Base-by-base conservation (phyloP, 2,888 invertebrate genomes). In the Melanargia galathea region DNA sequence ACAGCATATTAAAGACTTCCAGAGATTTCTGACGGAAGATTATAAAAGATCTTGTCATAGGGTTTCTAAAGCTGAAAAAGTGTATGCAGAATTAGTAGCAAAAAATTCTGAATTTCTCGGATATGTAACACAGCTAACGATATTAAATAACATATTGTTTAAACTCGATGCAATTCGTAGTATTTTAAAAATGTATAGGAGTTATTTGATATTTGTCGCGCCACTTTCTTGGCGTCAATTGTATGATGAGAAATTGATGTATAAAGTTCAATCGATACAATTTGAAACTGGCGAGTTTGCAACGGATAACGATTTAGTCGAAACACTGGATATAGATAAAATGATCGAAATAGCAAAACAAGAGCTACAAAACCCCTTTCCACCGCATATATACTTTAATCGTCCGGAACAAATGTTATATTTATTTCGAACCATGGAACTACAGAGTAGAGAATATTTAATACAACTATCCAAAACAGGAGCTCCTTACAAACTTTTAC, bases 361-460 rank as follows among this genome's bases (percentile, higher is more conserved):
- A 30, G 91, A 91, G 72, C 75, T 91, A 1, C 73, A 65, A 49
- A 76, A 82, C 65, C 89, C 88, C n/a, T 71, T 73, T 26, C 81
- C 80, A 1, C 77, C 84, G 20, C 62, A 75, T 56, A 74, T 85
- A 62, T 90, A 79, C 73, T 91, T 91, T 68, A 77, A 72, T 54
- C 73, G 72, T 1, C 87, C 90, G 8, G 77, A 79, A 48, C 81
- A 91, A 73, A 90, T 90, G 83, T 77, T 89, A 38, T 82, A 86
- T 72, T 72, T 90, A 66, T 91, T 91, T 69, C 81, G 87, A 49
- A 80, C 82, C 11, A 89, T 90, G 89, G 90, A 91, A 72, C 74
- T 90, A 67, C 91, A 91, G 71, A 91, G 91, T 69, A 80, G 91
- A 70, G 90, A 90, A 75, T 91, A 91, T 75, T 77, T 91, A 62